phyloP scores from a whole-genome alignment of 2,113 vertebrate genomes.

The Pelecanoides urinatrix region DNA sequence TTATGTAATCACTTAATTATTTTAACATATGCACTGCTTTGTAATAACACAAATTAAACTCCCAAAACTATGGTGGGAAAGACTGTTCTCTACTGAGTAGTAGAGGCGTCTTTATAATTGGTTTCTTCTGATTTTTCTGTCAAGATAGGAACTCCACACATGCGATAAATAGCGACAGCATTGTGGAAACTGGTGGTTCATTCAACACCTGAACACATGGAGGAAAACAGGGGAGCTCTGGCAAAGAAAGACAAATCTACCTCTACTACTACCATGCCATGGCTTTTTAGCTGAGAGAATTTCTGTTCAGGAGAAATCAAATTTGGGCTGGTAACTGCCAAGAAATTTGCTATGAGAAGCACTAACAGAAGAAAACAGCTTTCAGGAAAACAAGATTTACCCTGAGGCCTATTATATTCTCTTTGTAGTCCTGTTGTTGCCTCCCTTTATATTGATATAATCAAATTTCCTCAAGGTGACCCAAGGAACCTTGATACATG shows the following conservation, averaged over 20 bases:
- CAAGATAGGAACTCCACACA: background rate
- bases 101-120: background rate
- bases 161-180: background rate
- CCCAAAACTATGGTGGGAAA: background rate
- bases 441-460: background rate
- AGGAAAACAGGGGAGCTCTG: background rate
- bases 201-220: background rate
- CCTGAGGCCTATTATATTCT: background rate
- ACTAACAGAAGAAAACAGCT: background rate
- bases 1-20: background rate
- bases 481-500: background rate
- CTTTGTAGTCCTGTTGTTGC: background rate
- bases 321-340: background rate
- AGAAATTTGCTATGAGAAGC: background rate
- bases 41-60: background rate
- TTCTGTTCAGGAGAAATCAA: background rate
- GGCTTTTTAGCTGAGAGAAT: background rate
- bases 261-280: background rate
- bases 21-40: background rate
- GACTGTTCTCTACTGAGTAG: background rate
- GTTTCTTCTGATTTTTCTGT: background rate
- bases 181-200: background rate
- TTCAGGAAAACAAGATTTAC: background rate
- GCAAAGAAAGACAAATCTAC: background rate
- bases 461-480: background rate